phyloP scores from a whole-genome alignment of 2,888 invertebrate species.

The Merodon equestris region DNA sequence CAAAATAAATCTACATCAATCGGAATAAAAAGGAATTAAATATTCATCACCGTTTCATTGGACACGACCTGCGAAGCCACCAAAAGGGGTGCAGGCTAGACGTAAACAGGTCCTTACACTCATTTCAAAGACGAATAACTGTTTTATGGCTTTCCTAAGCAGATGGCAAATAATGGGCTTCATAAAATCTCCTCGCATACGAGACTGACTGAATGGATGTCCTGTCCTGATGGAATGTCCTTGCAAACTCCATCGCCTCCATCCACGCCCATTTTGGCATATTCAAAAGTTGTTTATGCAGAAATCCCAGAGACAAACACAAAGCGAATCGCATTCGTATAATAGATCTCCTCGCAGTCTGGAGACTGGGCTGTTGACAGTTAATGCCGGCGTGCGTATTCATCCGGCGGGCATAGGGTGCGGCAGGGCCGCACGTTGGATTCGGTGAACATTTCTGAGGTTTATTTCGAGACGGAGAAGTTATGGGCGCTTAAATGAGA shows the following conservation, averaged over 20 bases:
- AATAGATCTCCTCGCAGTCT: not conserved
- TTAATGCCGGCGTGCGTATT: slow-evolving; percentile 18
- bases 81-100: no score
- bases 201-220: slow-evolving; percentile 14
- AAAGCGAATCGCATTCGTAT: slow-evolving; percentile 18
- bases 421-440: not conserved
- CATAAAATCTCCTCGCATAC: slow-evolving; percentile 30
- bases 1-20: slow-evolving; percentile 10
- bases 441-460: slow-evolving; percentile 21
- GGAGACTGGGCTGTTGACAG: slow-evolving; percentile 26
- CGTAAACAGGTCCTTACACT: slow-evolving; percentile 46
- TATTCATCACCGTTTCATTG: slow-evolving; percentile 63
- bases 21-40: slow-evolving; percentile 30
- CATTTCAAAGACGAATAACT: slow-evolving; percentile 52
- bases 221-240: slow-evolving; percentile 6
- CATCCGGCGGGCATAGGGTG: not conserved
- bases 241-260: not conserved
- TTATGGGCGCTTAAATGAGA: slow-evolving; percentile 21
- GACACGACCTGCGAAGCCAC: no score
- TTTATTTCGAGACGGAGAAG: slow-evolving; percentile 23
- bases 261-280: slow-evolving; percentile 15
- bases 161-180: slow-evolving; percentile 41
- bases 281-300: slow-evolving; percentile 22
- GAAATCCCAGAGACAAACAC: not conserved
- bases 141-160: slow-evolving; percentile 42